phyloP scores from a whole-genome alignment of 2,113 vertebrate species.

The Mohoua ochrocephala region DNA sequence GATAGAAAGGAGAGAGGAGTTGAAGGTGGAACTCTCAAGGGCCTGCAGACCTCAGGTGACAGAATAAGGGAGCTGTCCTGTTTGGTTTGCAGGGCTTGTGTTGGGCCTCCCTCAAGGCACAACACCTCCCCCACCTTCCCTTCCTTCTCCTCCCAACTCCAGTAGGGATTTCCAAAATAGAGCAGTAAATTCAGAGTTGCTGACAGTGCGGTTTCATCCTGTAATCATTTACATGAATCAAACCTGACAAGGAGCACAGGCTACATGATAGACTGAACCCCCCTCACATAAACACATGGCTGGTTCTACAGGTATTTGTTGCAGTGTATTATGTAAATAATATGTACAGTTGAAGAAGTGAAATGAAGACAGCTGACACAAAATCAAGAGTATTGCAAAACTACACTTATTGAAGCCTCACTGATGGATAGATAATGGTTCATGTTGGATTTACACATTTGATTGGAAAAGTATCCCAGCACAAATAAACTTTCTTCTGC shows the following conservation, averaged over 20 bases:
- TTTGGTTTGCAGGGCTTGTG: neutral
- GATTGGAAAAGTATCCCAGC: neutral
- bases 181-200: neutral
- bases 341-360: neutral
- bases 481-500: neutral
- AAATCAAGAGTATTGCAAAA: neutral
- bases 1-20: neutral
- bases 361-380: neutral
- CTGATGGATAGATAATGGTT: neutral
- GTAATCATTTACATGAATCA: neutral
- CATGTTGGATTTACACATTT: neutral
- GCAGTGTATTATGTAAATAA: neutral
- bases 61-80: neutral
- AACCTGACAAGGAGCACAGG: neutral
- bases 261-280: neutral
- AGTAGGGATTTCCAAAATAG: neutral
- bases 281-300: rapidly evolving
- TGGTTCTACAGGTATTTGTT: neutral
- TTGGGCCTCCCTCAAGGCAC: neutral
- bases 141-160: neutral
- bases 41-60: neutral
- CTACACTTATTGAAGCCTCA: neutral
- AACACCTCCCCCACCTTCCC: rapidly evolving
- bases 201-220: neutral
- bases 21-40: neutral